Conservation (phyloP, 2,113 vertebrate genomes). For the Edolisoma coerulescens region DNA sequence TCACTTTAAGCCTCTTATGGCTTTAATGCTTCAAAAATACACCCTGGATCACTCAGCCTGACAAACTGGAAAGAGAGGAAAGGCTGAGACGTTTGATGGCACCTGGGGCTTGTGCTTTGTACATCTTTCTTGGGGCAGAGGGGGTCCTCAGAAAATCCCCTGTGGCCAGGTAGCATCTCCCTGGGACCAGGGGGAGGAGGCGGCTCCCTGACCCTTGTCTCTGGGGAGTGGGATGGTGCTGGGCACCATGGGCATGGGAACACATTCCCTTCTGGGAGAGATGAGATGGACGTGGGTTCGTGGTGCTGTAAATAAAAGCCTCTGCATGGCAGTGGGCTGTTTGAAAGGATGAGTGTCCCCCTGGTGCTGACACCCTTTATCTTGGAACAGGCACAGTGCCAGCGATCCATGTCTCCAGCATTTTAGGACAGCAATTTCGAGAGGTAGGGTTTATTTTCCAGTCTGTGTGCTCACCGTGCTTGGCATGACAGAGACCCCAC, state of each 20-base stretch:
- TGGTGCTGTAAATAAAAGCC: not conserved
- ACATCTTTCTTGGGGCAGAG: fast-evolving
- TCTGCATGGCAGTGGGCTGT: not conserved
- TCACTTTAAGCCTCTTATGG: slow-evolving; percentile 16
- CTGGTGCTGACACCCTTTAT: not conserved
- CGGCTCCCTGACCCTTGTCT: fast-evolving
- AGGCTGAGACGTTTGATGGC: not conserved
- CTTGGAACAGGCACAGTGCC: not conserved
- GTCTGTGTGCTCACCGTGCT: not conserved
- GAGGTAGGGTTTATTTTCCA: not conserved
- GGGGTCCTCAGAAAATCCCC: not conserved
- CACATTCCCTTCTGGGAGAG: fast-evolving
- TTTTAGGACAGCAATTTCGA: not conserved
- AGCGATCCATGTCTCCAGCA: not conserved
- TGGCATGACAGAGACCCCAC: fast-evolving
- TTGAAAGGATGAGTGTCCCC: not conserved
- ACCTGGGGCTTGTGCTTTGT: not conserved
- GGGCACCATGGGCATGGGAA: fast-evolving
- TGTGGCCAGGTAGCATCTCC: not conserved
- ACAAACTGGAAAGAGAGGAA: not conserved
- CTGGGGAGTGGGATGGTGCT: not conserved
- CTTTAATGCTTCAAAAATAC: slow-evolving; percentile 22
- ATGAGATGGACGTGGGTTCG: not conserved
- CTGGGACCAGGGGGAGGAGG: not conserved
- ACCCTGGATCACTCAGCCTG: not conserved